Conservation (phyloP, 2,113 vertebrate genomes). For the Carassius gibelio region DNA sequence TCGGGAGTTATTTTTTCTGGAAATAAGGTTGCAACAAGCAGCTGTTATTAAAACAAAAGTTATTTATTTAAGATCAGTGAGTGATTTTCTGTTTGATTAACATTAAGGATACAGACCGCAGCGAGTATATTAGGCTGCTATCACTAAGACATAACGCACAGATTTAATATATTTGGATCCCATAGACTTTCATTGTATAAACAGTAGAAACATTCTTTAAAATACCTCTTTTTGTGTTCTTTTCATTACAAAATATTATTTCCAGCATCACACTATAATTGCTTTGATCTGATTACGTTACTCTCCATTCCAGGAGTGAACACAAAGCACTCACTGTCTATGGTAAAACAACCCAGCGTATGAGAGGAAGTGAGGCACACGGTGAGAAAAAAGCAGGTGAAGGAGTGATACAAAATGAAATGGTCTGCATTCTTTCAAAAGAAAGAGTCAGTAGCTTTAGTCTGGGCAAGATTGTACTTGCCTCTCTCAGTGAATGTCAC, state of each 20-base stretch:
- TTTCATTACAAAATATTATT: not conserved
- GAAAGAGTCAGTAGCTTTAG: conserved; percentile 20
- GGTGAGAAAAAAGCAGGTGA: conserved; percentile 1
- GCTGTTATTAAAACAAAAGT: not conserved
- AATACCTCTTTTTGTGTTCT: not conserved
- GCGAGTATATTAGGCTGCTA: not conserved
- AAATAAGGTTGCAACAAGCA: not conserved
- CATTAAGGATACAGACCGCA: not conserved
- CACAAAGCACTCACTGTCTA: not conserved
- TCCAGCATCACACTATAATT: not conserved
- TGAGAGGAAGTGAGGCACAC: conserved; percentile 9
- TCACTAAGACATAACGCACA: not conserved
- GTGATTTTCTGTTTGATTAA: not conserved
- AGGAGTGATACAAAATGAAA: conserved; percentile 9
- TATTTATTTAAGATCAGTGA: not conserved
- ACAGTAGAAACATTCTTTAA: not conserved
- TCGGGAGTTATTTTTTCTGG: not conserved
- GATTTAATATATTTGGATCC: not conserved
- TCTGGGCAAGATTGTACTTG: conserved; percentile 48
- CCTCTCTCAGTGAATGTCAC: not conserved
- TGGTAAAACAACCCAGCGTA: too few relatives aligned
- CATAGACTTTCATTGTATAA: not conserved
- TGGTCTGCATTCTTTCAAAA: conserved; percentile 20
- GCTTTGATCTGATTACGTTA: not conserved
- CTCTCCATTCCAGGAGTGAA: not conserved